Conservation (phyloP, 1,140 invertebrate genomes). For the Periplaneta americana region DNA sequence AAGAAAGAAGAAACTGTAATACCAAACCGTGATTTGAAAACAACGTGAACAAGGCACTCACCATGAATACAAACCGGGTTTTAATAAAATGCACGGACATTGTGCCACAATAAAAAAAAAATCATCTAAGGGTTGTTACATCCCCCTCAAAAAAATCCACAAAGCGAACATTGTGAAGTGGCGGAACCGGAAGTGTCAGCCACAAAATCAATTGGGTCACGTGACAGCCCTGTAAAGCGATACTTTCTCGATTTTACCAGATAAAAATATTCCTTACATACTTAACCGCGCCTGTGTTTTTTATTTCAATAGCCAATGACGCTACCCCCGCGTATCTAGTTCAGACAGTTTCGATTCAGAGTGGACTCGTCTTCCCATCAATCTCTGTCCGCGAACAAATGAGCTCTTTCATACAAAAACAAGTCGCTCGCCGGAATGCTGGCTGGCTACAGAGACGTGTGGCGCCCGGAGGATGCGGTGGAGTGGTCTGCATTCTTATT, state of each 20-base stretch:
- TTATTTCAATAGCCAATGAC: neutral
- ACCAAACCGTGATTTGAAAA: no score
- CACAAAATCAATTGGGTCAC: no score
- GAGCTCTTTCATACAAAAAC: neutral
- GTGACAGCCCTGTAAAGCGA: neutral
- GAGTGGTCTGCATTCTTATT: neutral
- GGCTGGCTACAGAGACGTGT: neutral
- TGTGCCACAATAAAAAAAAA: no score
- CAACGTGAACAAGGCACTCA: no score
- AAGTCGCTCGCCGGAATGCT: neutral
- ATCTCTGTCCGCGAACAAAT: neutral
- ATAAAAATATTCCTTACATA: neutral
- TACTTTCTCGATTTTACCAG: neutral
- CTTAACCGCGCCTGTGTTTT: neutral
- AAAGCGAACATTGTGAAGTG: no score
- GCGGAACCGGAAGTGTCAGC: neutral
- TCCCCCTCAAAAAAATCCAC: no score
- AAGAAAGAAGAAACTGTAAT: no score
- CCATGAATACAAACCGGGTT: no score
- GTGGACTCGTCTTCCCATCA: no score
- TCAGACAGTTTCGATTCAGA: neutral
- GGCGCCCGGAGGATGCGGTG: neutral
- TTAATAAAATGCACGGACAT: no score
- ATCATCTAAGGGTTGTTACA: no score
- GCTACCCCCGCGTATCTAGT: neutral